Evolutionary conservation across 2,888 invertebrate species (phyloP), one percentile per base, ranked within the genome.

Genomic region (Aspidapion aeneum): DNA sequence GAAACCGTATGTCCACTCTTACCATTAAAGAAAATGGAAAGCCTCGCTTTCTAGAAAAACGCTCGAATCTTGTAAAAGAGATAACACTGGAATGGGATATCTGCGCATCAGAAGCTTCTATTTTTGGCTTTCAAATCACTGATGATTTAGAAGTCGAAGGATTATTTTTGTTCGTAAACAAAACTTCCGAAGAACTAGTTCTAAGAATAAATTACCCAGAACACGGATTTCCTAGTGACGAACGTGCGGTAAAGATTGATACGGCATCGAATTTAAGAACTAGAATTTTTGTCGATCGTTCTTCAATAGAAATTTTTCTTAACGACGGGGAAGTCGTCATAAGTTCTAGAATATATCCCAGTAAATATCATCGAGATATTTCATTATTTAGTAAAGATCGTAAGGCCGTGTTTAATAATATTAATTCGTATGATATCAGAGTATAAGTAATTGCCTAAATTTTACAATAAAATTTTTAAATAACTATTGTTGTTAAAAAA

Each of bases 211-310:
- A 62, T 54, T 65, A 65, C 57, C 65, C 62, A 1, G 7, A 55
- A 1, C 59, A 57, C 18, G 54, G 51, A 17, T 49, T 65, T 1
- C n/a, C 0, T 9, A 18, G 18, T 21, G 57, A 52, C 16, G 18
- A 19, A 12, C 55, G 65, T 51, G 19, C 59, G 1, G 48, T 65
- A n/a, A n/a, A n/a, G n/a, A n/a, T n/a, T n/a, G 50, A 18, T 17
- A 5, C 5, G 7, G 18, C 17, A 21, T 16, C 19, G 9, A 16
- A 18, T 2, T 57, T 65, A 21, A 18, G 19, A 21, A 0, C 68
- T 66, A 68, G 71, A 66, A 66, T 73, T 63, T 71, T 72, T 63
- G 64, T 73, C 62, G 69, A 69, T 58, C 54, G 63, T 12, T 69
- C 69, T n/a, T 69, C 69, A 1, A 58, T 69, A 2, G 69, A 69